Base-by-base conservation (phyloP, 2,113 vertebrate species). In the Phoxinus phoxinus region DNA sequence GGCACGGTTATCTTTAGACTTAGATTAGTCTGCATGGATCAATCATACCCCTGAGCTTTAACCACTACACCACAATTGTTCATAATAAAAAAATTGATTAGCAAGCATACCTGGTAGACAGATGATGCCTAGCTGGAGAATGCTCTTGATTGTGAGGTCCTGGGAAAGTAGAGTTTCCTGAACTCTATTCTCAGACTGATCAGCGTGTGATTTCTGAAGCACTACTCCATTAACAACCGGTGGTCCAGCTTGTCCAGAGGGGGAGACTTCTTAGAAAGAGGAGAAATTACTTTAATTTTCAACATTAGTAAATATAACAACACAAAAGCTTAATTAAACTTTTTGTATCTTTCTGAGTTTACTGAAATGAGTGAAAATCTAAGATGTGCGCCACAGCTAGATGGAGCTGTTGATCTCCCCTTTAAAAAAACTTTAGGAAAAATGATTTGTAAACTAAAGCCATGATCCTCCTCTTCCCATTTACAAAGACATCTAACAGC, bases 81-180 rank as follows among this genome's bases (percentile, higher is more conserved):
- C n/a, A 56, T 15, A 37, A 23, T 67, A 27, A 51, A 53, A 53
- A 77, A 69, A 61, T 51, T 8, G 9, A 58, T 53, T 23, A 59
- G 46, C 19, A 72, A 12, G 41, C 23, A 85, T 94, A 99, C 98
- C 97, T 96, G 97, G 97, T 89, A 99, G 92, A 92, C 93, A 96
- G 25, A 95, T 89, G 25, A 97, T 93, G 90, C 96, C 91, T 0
- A 97, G 95, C 83, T 90, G 90, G 75, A 98, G 90, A 75, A 98
- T 92, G 73, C 90, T 90, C 0, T 88, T 0, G 7, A 95, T 90
- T 87, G 93, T 92, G 10, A 92, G 90, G 77, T 94, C 91, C 81
- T 95, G 92, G 8, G 88, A 86, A 37, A 91, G 91, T 59, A 89
- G 89, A 83, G 85, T 89, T 91, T 37, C 86, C 65, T 3, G 87